Evolutionary conservation across 2,888 invertebrate species (phyloP).

Genomic region (Agriotes lineatus): DNA sequence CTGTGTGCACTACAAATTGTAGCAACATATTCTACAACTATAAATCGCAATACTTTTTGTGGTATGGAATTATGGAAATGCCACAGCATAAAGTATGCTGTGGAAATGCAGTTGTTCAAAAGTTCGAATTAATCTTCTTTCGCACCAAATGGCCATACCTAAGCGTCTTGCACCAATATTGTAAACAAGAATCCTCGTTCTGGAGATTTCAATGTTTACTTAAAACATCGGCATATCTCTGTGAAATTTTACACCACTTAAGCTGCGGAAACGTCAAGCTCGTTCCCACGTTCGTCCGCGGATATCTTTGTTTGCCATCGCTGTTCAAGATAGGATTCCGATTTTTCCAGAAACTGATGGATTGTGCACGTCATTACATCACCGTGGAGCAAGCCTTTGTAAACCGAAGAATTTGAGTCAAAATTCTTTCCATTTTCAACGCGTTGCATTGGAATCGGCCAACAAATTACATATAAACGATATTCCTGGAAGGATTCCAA

Average conservation of each 20-base stretch:
- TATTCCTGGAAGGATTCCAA: background rate
- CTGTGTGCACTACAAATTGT: no score
- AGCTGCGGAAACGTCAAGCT: slow-evolving; percentile 1
- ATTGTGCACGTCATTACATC: background rate
- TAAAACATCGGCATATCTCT: slow-evolving; percentile 37
- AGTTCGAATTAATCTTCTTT: no score
- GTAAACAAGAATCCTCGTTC: background rate
- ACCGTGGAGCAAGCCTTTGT: background rate
- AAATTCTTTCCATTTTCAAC: no score
- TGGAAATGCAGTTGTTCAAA: no score
- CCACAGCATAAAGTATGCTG: no score
- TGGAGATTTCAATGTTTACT: slow-evolving; percentile 26
- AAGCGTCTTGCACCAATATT: background rate
- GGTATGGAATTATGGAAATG: no score
- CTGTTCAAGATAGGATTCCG: background rate
- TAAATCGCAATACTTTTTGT: no score
- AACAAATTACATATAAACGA: background rate
- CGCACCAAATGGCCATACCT: background rate
- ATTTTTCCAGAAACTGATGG: background rate
- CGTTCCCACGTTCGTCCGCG: slow-evolving; percentile 7
- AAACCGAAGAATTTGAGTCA: no score
- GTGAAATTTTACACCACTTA: slow-evolving; percentile 39
- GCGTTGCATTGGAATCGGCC: no score
- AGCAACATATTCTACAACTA: no score
- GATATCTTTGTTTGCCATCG: slow-evolving; percentile 5